Base-by-base conservation (phyloP, 2,888 invertebrate species). In the Eupithecia centaureata region DNA sequence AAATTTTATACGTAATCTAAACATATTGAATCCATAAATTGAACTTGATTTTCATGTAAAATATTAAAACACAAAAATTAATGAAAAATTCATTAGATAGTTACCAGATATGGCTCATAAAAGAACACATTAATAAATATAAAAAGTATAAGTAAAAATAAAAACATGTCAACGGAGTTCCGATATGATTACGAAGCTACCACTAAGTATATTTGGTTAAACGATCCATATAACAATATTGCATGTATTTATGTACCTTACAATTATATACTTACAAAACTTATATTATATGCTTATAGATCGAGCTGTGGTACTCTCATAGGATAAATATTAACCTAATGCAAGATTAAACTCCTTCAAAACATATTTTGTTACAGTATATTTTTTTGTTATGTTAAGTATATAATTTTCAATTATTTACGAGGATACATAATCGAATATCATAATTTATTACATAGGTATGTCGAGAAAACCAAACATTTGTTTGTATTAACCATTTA, bases 191-290 rank as follows among this genome's bases (percentile, higher is more conserved):
- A 54, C 28, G 61, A 65, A 65, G 62, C 47, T 71, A 68, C 59
- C 56, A 63, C 22, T 47, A 22, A 47, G 59, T 79, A 80, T 82
- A 82, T 86, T 86, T 86, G 85, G 82, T 84, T 84, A 85, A 74
- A 82, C 32, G 61, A 59, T 71, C 63, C 65, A 60, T 73, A 67
- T 77, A 77, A 79, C 74, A 77, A 47, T 27, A 35, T 28, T 77
- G 81, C 81, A 47, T 51, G 60, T 38, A 59, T 22, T 27, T 28
- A 30, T n/a, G n/a, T n/a, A n/a, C n/a, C 60, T 90, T 91, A 91
- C 88, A 61, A 33, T 63, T 58, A 8, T 71, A 70, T 74, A 91
- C 81, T 85, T 87, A 91, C 82, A 90, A 87, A 83, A 79, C 90
- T 90, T 91, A 91, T 28, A 84, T 87, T 88, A 77, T 68, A 42